A percentile compares a stretch with the other conserved stretches of the same genome.
Evolutionary conservation across 2,888 invertebrate species (phyloP).

Genomic region (Pimpla rufipes): DNA sequence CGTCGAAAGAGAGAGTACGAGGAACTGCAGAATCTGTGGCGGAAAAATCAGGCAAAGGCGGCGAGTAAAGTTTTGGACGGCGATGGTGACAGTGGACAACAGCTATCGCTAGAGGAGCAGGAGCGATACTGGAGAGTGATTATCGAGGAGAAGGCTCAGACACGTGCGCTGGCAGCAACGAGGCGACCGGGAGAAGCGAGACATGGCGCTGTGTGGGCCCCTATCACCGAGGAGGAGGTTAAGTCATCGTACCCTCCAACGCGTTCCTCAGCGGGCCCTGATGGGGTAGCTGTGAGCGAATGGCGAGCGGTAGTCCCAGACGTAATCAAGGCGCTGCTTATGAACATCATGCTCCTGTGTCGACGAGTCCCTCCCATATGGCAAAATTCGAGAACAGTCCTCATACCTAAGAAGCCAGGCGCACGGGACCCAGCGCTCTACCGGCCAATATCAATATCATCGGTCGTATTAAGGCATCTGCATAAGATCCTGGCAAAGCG

Average conservation of each 20-base stretch:
- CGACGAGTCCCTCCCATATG: conserved; percentile 57
- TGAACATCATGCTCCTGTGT: conserved; percentile 62
- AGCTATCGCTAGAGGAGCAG: conserved; percentile 4
- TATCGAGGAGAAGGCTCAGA: background rate
- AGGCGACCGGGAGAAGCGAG: background rate
- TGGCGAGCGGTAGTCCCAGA: too few relatives aligned
- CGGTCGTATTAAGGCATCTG: conserved; percentile 47
- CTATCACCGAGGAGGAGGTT: background rate
- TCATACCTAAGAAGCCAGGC: conserved; percentile 64
- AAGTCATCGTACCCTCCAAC: too few relatives aligned
- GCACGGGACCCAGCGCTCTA: conserved; percentile 64
- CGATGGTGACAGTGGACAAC: background rate
- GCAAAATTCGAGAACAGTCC: conserved; percentile 56
- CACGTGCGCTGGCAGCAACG: background rate
- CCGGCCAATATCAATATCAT: conserved; percentile 68
- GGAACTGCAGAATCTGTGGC: conserved; percentile 33
- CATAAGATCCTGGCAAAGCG: conserved; percentile 69
- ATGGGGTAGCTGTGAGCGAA: too few relatives aligned
- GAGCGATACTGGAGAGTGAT: conserved; percentile 25
- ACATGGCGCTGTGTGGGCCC: conserved; percentile 27
- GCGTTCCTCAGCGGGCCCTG: too few relatives aligned
- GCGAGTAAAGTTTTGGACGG: conserved; percentile 44
- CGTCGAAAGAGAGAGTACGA: conserved; percentile 14
- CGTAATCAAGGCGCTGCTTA: too few relatives aligned
- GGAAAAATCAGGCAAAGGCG: conserved; percentile 38